These are phyloP conservation scores for Pipa parva DNA, from an alignment of 2,113 vertebrate species.

Conservation along the genomic window DNA sequence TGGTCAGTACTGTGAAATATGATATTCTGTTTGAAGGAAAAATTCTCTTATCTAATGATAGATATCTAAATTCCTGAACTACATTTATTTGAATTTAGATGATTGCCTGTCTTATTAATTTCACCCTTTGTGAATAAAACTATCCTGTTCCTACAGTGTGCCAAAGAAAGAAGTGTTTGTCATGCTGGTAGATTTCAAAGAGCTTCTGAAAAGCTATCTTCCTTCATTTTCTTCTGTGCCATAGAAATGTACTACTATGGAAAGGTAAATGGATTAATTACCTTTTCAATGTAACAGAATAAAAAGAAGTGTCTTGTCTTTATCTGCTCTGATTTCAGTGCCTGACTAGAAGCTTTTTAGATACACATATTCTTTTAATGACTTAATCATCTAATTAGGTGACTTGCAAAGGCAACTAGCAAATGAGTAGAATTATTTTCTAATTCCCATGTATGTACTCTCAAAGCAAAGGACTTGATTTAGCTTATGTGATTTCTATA, in stretches of 20 bases:
- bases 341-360: conserved; percentile 74
- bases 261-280: conserved; percentile 90
- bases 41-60: conserved; percentile 45
- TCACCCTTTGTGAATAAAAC: conserved; percentile 55
- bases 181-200: conserved; percentile 83
- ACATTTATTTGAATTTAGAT: conserved; percentile 40
- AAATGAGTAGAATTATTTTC: conserved; percentile 72
- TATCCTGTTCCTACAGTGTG: conserved; percentile 51
- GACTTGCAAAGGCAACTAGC: conserved; percentile 73
- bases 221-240: conserved; percentile 68
- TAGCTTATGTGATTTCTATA: conserved; percentile 47
- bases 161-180: conserved; percentile 72
- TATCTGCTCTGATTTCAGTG: conserved; percentile 79
- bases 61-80: conserved; percentile 45
- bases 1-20: conserved; percentile 21
- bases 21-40: too few relatives aligned
- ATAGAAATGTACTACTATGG: conserved; percentile 66
- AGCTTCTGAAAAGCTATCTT: conserved; percentile 75
- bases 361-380: conserved; percentile 75
- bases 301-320: conserved; percentile 62
- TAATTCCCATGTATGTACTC: conserved; percentile 63
- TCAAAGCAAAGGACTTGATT: conserved; percentile 56
- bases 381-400: conserved; percentile 94
- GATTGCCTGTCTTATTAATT: conserved; percentile 49
- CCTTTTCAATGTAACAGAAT: conserved; percentile 65